A percentile compares a stretch with the other conserved stretches of the same genome.
Conservation (phyloP, 1,140 invertebrate species). For the Sarcophaga peregrina region DNA sequence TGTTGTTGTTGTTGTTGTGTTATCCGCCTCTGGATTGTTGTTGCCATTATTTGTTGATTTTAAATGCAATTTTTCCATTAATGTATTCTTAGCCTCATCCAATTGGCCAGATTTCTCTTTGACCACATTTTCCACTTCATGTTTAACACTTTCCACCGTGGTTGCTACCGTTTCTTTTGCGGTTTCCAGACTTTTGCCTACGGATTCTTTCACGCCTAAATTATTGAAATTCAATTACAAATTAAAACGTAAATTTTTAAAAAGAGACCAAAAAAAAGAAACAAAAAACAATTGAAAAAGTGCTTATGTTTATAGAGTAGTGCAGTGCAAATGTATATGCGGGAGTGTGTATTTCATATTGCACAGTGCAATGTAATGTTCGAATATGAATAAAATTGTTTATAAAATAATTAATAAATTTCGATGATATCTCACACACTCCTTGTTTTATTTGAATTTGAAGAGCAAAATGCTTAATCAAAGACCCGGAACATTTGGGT, state of each 20-base stretch:
- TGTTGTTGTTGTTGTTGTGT: not conserved
- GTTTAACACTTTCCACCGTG: slow-evolving; percentile 60
- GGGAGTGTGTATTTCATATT: not conserved
- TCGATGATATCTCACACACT: too few species aligned
- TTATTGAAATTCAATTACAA: not conserved
- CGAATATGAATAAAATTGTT: too few species aligned
- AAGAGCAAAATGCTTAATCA: too few species aligned
- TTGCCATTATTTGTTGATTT: slow-evolving; percentile 17
- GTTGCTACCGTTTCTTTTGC: slow-evolving; percentile 60
- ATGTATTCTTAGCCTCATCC: slow-evolving; percentile 58
- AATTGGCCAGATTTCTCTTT: slow-evolving; percentile 58
- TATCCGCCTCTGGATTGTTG: not conserved
- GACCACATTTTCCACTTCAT: slow-evolving; percentile 58
- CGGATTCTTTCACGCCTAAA: slow-evolving; percentile 53
- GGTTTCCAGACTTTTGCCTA: slow-evolving; percentile 54
- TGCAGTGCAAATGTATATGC: not conserved
- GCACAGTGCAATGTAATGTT: too few species aligned
- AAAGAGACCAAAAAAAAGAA: too few species aligned
- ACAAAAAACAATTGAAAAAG: too few species aligned
- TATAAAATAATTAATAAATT: too few species aligned
- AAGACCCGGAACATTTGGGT: too few species aligned
- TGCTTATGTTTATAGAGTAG: not conserved
- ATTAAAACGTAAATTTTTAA: not conserved
- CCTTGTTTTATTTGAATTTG: too few species aligned
- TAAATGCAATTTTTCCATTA: slow-evolving; percentile 58